These are phyloP conservation scores for Alloscopus bannaensis DNA, from an alignment of 2,888 invertebrate genomes.

Conservation along the genomic window DNA sequence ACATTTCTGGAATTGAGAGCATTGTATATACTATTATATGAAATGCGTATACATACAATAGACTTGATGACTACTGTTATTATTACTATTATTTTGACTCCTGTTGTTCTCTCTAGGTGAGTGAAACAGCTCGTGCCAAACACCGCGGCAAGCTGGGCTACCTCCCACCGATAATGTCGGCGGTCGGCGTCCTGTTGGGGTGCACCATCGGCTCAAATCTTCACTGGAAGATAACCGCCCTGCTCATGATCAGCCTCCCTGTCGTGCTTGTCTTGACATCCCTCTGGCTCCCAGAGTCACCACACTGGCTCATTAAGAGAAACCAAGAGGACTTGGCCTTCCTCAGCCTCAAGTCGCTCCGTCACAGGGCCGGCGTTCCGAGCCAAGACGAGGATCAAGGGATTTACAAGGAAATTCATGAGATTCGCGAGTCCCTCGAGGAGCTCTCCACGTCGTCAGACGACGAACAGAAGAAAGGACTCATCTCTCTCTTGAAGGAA, in stretches of 20 bases:
- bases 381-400: constrained; percentile 62
- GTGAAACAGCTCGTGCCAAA: constrained; percentile 81
- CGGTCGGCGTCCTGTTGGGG: constrained; percentile 81
- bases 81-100: too few species aligned
- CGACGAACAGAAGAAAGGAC: too few species aligned
- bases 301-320: constrained; percentile 78
- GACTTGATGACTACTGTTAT: too few species aligned
- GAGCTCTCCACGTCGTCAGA: constrained; percentile 11
- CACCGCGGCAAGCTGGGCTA: constrained; percentile 82
- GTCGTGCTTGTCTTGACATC: constrained; percentile 78
- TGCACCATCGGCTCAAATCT: constrained; percentile 80
- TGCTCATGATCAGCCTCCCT: constrained; percentile 77
- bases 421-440: constrained; percentile 49
- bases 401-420: constrained; percentile 61
- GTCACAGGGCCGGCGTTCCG: constrained; percentile 74
- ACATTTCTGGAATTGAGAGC: too few species aligned
- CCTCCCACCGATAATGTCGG: constrained; percentile 81
- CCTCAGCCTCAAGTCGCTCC: constrained; percentile 78
- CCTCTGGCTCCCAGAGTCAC: constrained; percentile 81
- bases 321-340: constrained; percentile 77
- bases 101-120: constrained; percentile 70
- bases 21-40: too few species aligned
- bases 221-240: constrained; percentile 80
- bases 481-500: too few species aligned
- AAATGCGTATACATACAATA: too few species aligned